Base-by-base conservation (phyloP, 2,888 invertebrate species). In the Rhamphomyia laevipes region DNA sequence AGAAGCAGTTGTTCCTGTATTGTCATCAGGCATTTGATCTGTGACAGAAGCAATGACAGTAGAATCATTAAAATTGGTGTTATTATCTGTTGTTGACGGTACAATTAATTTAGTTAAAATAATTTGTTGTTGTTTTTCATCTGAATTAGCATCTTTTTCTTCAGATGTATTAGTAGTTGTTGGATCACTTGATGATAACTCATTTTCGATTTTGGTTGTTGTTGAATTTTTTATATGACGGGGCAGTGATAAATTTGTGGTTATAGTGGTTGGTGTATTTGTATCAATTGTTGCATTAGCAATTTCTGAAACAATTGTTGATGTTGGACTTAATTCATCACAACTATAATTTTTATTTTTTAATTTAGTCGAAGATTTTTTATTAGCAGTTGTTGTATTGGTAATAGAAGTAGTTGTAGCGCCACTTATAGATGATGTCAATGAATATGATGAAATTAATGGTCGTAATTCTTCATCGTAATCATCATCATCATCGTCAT, bases 401-500 rank as follows among this genome's bases (percentile, higher is more conserved):
- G 43, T 33, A 31, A 27, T 9, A 7, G 38, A 38, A 16, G 38
- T 38, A 7, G 38, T 16, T 9, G 38, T 38, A 9, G 4, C 45
- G 3, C 43, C 46, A 37, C 30, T 37, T 16, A 43, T 38, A 16
- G 40, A 47, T 12, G 35, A 50, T 37, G 21, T 15, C 30, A 45
- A 37, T 23, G 46, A 47, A n/a, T 33, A 47, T 61, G 55, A 60
- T 60, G 44, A 51, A 31, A 70, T 71, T 45, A 70, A 55, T 2
- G 71, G 70, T 50, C 67, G 63, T 45, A 70, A 52, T 46, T 70
- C 70, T 55, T 70, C 70, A 52, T 68, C 68, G 35, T 63, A 64
- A 7, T 61, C 59, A 45, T 43, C 53, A 51, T 53, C 54, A 48
- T 53, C 40, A 44, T 54, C 48, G 7, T 52, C 27, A 48, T 49